phyloP scores from a whole-genome alignment of 2,888 invertebrate species.

The Dryadula phaetusa region DNA sequence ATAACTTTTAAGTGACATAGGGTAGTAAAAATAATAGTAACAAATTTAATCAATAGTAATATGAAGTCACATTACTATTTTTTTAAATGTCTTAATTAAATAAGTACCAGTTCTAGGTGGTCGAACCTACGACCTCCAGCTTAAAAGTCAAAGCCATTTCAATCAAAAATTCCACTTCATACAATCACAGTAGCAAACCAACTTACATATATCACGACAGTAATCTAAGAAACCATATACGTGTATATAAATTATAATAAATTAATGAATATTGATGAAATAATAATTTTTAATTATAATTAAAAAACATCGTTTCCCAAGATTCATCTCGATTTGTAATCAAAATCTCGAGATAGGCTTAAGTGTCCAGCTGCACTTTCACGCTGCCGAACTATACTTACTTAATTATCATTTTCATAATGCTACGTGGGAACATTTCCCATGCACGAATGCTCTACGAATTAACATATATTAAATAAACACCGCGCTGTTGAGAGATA shows the following conservation, averaged over 20 bases:
- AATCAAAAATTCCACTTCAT: background rate
- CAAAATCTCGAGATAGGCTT: slow-evolving; percentile 28
- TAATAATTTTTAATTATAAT: slow-evolving; percentile 15
- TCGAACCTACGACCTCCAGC: background rate
- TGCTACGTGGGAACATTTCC: slow-evolving; percentile 59
- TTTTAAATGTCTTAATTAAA: no score
- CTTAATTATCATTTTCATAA: slow-evolving; percentile 63
- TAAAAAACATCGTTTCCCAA: slow-evolving; percentile 1
- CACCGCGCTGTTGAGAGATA: slow-evolving; percentile 45
- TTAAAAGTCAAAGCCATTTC: background rate
- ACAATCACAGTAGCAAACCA: background rate
- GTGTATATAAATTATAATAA: slow-evolving; percentile 9
- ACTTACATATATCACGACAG: slow-evolving; percentile 1
- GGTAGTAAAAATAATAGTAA: no score
- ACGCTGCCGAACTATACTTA: slow-evolving; percentile 53
- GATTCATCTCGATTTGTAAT: slow-evolving; percentile 16
- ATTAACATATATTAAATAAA: slow-evolving; percentile 59
- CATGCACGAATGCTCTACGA: slow-evolving; percentile 42
- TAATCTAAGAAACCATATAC: slow-evolving; percentile 3
- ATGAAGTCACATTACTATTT: no score
- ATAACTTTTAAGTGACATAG: no score
- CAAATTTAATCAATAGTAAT: no score
- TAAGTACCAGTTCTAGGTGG: background rate
- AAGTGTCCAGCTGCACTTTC: slow-evolving; percentile 46
- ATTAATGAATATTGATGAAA: slow-evolving; percentile 15